These are phyloP conservation scores for Amphipoea oculea DNA, from an alignment of 2,888 invertebrate species.

Conservation along the genomic window DNA sequence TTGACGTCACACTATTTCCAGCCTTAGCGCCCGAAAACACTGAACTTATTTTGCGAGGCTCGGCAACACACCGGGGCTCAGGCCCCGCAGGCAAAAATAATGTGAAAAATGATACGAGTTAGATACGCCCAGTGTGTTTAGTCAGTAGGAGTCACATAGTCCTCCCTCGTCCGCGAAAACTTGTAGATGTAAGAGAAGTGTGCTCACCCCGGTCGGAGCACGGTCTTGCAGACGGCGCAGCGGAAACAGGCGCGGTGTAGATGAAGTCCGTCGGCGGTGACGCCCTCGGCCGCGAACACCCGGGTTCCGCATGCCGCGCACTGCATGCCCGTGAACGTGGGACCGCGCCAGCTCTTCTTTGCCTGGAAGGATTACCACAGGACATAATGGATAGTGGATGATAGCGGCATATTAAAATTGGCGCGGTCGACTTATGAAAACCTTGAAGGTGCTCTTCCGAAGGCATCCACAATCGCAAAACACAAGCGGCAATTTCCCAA, in stretches of 20 bases:
- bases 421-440: not conserved
- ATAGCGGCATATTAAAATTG: not conserved
- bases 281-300: conserved; percentile 98
- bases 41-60: not conserved
- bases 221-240: conserved; percentile 97
- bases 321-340: conserved; percentile 91
- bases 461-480: not conserved
- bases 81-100: not conserved
- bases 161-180: not conserved
- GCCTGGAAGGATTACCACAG: conserved; percentile 53
- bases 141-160: not conserved
- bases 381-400: not conserved
- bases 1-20: not conserved
- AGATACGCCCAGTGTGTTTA: not conserved
- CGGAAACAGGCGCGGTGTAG: conserved; percentile 98
- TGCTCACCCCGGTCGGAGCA: conserved; percentile 93
- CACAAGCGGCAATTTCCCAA: too few species aligned
- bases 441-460: not conserved
- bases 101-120: not conserved
- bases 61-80: not conserved
- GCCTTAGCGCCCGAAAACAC: not conserved
- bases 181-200: not conserved
- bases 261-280: conserved; percentile 95
- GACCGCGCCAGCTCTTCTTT: conserved; percentile 82
- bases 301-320: conserved; percentile 94